These are phyloP conservation scores for Hirundo rustica DNA, from an alignment of 2,797 vertebrate genomes.

Conservation along the genomic window DNA sequence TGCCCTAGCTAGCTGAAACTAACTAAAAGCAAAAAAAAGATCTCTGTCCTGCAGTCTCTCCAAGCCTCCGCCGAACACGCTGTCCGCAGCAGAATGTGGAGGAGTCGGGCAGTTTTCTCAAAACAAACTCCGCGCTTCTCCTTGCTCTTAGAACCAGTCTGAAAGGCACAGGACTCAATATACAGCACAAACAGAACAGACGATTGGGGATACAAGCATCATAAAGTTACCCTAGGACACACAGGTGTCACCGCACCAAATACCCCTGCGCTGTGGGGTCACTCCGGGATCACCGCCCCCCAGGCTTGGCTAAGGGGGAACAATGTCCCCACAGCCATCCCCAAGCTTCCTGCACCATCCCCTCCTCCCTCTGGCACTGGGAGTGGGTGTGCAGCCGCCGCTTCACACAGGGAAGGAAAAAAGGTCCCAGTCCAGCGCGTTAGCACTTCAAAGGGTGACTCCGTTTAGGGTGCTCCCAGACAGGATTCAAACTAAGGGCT, in stretches of 20 bases:
- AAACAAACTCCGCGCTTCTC: too few relatives aligned
- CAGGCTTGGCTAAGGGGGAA: not conserved
- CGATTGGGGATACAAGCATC: too few relatives aligned
- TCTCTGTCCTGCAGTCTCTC: too few relatives aligned
- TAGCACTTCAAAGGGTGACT: not conserved
- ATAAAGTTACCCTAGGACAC: too few relatives aligned
- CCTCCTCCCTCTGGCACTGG: not conserved
- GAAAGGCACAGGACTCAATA: too few relatives aligned
- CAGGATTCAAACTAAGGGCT: not conserved
- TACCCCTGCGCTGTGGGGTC: fast-evolving
- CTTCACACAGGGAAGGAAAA: not conserved
- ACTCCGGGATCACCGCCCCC: not conserved
- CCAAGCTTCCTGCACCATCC: not conserved
- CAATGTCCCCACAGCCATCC: not conserved
- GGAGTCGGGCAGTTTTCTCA: too few relatives aligned
- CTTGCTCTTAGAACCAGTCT: too few relatives aligned
- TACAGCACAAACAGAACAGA: too few relatives aligned
- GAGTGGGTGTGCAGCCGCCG: not conserved
- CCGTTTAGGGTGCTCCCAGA: not conserved
- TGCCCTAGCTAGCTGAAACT: too few relatives aligned
- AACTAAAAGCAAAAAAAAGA: too few relatives aligned
- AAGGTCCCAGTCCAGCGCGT: not conserved
- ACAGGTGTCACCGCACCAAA: fast-evolving
- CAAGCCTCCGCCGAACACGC: too few relatives aligned
- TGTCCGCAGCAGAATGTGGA: too few relatives aligned